Evolutionary conservation across 1,140 invertebrate species (phyloP).

Genomic region (Brachionus plicatilis): DNA sequence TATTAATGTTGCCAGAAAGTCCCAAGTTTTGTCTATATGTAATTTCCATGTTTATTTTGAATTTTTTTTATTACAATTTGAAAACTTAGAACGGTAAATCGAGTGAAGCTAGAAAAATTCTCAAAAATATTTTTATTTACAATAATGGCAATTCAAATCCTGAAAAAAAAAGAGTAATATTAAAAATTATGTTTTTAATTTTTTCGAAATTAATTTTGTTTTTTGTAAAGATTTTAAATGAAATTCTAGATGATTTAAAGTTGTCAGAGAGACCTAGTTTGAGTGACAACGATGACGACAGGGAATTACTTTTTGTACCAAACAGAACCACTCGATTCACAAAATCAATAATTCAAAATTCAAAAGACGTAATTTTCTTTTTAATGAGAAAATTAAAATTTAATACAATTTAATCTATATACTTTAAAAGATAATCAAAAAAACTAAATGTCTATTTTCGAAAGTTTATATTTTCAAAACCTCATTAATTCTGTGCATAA

Average conservation of each 20-base stretch:
- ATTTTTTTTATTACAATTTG: constrained; percentile 59
- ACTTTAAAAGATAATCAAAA: neutral
- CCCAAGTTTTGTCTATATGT: constrained; percentile 68
- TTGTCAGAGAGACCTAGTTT: neutral
- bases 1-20: constrained; percentile 72
- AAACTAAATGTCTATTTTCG: neutral
- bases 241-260: neutral
- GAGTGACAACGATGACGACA: neutral
- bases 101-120: constrained; percentile 18
- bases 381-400: neutral
- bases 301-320: neutral
- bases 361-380: neutral
- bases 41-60: constrained; percentile 59
- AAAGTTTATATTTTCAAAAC: constrained; percentile 43
- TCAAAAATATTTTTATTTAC: neutral
- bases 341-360: neutral
- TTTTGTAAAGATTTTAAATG: neutral
- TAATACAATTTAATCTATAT: neutral
- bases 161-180: neutral
- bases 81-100: neutral
- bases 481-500: constrained; percentile 51
- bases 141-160: constrained; percentile 6
- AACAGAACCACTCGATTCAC: neutral
- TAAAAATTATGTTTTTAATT: neutral
- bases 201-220: neutral